phyloP scores from a whole-genome alignment of 1,140 invertebrate species.

The Monochamus saltuarius region DNA sequence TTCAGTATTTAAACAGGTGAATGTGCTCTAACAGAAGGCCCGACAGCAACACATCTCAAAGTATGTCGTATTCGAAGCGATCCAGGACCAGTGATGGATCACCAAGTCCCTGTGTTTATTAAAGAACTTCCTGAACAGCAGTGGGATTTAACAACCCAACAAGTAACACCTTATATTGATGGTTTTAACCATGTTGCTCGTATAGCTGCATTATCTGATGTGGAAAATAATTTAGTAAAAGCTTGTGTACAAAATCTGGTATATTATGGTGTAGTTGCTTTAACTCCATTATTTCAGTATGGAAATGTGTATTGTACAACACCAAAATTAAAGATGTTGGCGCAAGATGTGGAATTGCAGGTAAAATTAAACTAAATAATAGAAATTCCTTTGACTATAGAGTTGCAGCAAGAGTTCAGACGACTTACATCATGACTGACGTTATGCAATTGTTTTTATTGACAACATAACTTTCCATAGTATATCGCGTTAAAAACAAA shows the following conservation, averaged over 20 bases:
- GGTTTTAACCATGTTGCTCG: slow-evolving; percentile 88
- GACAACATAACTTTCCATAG: no score
- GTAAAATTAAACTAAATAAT: slow-evolving; percentile 22
- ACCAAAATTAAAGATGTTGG: slow-evolving; percentile 73
- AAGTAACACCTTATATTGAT: slow-evolving; percentile 85
- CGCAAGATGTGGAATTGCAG: slow-evolving; percentile 64
- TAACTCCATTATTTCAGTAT: slow-evolving; percentile 92
- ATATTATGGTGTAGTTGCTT: slow-evolving; percentile 71
- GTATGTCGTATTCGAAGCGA: slow-evolving; percentile 75
- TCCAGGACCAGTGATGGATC: slow-evolving; percentile 80
- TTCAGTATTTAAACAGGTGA: slow-evolving; percentile 33
- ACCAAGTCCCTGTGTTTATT: slow-evolving; percentile 87
- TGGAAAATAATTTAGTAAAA: slow-evolving; percentile 92
- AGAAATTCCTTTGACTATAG: no score
- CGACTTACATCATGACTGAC: no score
- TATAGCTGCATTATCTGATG: slow-evolving; percentile 81
- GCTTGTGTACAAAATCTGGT: slow-evolving; percentile 92
- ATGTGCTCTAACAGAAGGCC: slow-evolving; percentile 63
- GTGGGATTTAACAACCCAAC: slow-evolving; percentile 93
- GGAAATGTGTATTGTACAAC: slow-evolving; percentile 90
- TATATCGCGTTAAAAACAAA: no score
- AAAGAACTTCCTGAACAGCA: slow-evolving; percentile 59
- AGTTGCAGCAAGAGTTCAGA: no score
- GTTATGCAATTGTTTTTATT: no score
- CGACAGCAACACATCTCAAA: slow-evolving; percentile 79